These are phyloP conservation scores for Rhabdomys pumilio DNA, from an alignment of 2,797 vertebrate genomes.

Conservation along the genomic window DNA sequence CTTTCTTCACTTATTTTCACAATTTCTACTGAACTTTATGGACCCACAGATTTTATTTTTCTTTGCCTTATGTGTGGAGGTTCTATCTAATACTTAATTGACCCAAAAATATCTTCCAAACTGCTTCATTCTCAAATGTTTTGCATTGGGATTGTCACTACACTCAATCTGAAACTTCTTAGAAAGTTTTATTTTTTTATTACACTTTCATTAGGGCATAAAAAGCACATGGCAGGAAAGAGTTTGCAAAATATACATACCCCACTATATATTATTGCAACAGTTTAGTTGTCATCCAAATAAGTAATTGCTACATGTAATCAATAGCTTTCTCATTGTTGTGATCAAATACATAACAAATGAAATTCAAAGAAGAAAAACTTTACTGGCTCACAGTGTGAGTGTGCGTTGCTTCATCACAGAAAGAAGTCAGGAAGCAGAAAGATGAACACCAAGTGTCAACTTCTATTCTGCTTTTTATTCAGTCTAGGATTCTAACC, in stretches of 20 bases:
- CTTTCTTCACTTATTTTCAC: background rate
- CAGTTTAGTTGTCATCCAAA: background rate
- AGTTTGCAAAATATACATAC: slow-evolving; percentile 48
- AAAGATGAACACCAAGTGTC: background rate
- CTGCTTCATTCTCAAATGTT: background rate
- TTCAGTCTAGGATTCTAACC: background rate
- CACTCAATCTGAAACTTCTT: slow-evolving; percentile 35
- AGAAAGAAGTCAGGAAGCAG: background rate
- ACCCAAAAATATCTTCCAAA: slow-evolving; percentile 14
- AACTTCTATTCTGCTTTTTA: background rate
- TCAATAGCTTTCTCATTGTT: background rate
- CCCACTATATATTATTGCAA: background rate
- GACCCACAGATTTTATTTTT: background rate
- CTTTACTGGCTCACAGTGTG: background rate
- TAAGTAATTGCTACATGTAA: background rate
- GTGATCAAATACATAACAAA: background rate
- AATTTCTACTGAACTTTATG: background rate
- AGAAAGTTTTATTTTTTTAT: background rate
- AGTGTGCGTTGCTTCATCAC: background rate
- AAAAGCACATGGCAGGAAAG: background rate
- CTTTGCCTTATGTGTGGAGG: background rate
- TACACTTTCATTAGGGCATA: slow-evolving; percentile 65
- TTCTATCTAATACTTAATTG: slow-evolving; percentile 42
- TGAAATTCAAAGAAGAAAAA: background rate
- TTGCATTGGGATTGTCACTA: background rate